Percentiles rank a stretch among this genome's conserved stretches.
These are phyloP conservation scores for Lithophane ornitopus DNA, from an alignment of 2,888 invertebrate genomes.

Conservation along the genomic window DNA sequence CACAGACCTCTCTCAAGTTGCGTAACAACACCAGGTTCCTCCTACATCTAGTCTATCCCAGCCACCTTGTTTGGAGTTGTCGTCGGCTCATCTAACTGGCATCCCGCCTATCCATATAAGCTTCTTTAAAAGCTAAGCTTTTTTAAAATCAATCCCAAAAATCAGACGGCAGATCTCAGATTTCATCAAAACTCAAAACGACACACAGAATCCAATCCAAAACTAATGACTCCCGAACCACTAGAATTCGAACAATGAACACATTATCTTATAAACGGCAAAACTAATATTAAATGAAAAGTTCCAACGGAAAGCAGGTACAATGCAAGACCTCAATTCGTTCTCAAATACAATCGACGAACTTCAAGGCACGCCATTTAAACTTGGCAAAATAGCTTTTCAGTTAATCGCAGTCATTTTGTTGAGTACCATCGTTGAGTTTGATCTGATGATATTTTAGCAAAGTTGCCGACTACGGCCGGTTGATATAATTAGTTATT, in stretches of 20 bases:
- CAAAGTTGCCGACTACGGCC: constrained; percentile 61
- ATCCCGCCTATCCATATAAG: no score
- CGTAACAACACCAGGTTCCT: no score
- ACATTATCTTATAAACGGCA: constrained; percentile 62
- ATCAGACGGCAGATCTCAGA: constrained; percentile 20
- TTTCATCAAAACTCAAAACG: constrained; percentile 13
- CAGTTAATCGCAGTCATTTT: constrained; percentile 87
- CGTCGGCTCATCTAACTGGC: no score
- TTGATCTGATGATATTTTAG: constrained; percentile 82
- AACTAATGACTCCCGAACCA: constrained; percentile 34
- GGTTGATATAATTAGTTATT: constrained; percentile 38
- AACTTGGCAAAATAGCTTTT: constrained; percentile 86
- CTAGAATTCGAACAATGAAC: constrained; percentile 53
- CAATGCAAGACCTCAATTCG: constrained; percentile 81
- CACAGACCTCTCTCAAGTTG: no score
- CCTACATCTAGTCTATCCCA: no score
- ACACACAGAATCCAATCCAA: constrained; percentile 38
- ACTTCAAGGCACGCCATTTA: constrained; percentile 83
- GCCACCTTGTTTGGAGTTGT: no score
- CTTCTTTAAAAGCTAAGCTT: no score
- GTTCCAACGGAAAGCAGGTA: constrained; percentile 75
- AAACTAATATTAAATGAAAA: constrained; percentile 75
- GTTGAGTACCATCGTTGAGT: constrained; percentile 79
- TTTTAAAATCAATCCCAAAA: not conserved
- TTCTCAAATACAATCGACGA: constrained; percentile 80